These are phyloP conservation scores for Carcina quercana DNA, from an alignment of 2,888 invertebrate species.

Conservation along the genomic window DNA sequence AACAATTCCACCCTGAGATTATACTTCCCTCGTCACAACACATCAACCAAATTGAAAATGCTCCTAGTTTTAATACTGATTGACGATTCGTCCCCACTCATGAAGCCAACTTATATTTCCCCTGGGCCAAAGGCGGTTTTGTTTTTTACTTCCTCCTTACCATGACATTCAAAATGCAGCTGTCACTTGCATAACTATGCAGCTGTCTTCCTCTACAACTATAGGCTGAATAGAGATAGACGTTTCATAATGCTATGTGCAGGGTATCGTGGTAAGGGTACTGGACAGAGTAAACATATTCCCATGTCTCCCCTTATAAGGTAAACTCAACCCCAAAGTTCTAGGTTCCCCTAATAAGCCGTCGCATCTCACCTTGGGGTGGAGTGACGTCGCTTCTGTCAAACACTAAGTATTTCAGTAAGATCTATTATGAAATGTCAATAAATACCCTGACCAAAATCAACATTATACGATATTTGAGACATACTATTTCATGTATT, in stretches of 20 bases:
- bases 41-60: constrained; percentile 57
- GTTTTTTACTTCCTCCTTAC: constrained; percentile 35
- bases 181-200: neutral
- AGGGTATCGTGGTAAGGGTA: constrained; percentile 20
- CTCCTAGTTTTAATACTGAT: constrained; percentile 59
- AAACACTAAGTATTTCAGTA: too few species aligned
- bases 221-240: constrained; percentile 26
- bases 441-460: too few species aligned
- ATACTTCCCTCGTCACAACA: constrained; percentile 12
- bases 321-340: constrained; percentile 67
- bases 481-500: too few species aligned
- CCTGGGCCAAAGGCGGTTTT: constrained; percentile 48
- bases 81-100: constrained; percentile 53
- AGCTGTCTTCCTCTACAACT: constrained; percentile 29
- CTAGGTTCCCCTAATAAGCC: constrained; percentile 70
- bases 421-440: too few species aligned
- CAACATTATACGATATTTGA: too few species aligned
- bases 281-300: constrained; percentile 54
- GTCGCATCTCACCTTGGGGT: constrained; percentile 63
- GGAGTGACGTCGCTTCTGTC: constrained; percentile 29
- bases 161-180: neutral
- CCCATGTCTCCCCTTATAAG: constrained; percentile 48
- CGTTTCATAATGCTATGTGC: constrained; percentile 6
- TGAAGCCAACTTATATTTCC: constrained; percentile 57
- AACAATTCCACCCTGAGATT: too few species aligned